Percentiles rank a stretch among this genome's conserved stretches.
Conservation (phyloP, 2,888 invertebrate genomes). For the Pyrochroa serraticornis region DNA sequence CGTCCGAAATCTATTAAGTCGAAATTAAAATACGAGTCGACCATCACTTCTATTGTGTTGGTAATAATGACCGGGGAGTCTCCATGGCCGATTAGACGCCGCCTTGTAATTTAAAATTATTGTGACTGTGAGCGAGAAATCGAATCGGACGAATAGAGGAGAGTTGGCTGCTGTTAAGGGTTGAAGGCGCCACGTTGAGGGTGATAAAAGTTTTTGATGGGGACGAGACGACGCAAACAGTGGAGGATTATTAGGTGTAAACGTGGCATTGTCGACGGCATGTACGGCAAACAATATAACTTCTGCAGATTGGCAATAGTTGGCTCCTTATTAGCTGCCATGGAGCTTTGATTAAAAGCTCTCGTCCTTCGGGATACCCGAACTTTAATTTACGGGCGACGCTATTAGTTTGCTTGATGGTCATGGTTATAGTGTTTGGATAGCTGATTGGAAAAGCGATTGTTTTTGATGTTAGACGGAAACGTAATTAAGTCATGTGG, state of each 20-base stretch:
- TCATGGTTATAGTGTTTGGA: slow-evolving; percentile 42
- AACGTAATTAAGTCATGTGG: too few relatives aligned
- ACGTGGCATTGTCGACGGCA: slow-evolving; percentile 27
- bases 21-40: slow-evolving; percentile 24
- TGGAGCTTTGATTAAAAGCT: slow-evolving; percentile 46
- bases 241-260: slow-evolving; percentile 1
- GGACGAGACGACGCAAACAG: background rate
- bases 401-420: slow-evolving; percentile 41
- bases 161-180: background rate
- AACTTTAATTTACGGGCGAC: slow-evolving; percentile 8
- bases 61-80: slow-evolving; percentile 19
- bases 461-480: slow-evolving; percentile 1
- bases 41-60: slow-evolving; percentile 24
- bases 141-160: slow-evolving; percentile 1
- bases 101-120: slow-evolving; percentile 45
- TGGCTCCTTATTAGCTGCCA: slow-evolving; percentile 50
- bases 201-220: background rate
- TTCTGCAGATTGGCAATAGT: slow-evolving; percentile 50
- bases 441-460: slow-evolving; percentile 44
- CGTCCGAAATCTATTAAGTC: slow-evolving; percentile 18
- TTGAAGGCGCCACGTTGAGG: slow-evolving; percentile 19
- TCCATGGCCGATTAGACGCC: slow-evolving; percentile 34
- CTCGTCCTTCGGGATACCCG: slow-evolving; percentile 14
- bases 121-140: slow-evolving; percentile 26
- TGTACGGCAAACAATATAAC: slow-evolving; percentile 52